A percentile compares a stretch with the other conserved stretches of the same genome.
phyloP scores from a whole-genome alignment of 2,888 invertebrate species.

The Portevinia maculata region DNA sequence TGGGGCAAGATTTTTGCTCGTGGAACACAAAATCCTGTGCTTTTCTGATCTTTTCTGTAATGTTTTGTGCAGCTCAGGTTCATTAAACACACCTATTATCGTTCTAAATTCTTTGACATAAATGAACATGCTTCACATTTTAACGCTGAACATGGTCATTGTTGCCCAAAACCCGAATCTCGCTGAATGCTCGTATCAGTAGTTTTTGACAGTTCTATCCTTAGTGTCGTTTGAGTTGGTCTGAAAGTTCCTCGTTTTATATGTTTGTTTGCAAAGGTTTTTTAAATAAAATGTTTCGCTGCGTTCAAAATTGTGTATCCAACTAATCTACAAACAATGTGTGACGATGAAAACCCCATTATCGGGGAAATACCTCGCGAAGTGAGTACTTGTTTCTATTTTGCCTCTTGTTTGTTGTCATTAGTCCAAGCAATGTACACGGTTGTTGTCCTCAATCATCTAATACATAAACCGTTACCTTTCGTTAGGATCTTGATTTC shows the following conservation, averaged over 20 bases:
- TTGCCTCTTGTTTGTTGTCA: background rate
- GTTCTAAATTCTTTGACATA: no score
- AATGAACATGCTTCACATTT: no score
- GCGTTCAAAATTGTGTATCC: background rate
- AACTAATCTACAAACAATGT: constrained; percentile 18
- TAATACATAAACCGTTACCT: constrained; percentile 14
- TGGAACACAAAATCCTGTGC: no score
- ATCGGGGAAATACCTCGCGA: constrained; percentile 16
- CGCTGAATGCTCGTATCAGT: background rate
- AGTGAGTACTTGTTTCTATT: constrained; percentile 58
- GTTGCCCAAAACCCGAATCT: no score
- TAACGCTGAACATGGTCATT: no score
- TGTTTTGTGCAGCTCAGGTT: no score
- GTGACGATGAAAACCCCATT: background rate
- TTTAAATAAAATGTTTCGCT: background rate
- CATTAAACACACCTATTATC: no score
- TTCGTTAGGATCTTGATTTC: constrained; percentile 67
- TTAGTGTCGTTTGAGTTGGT: no score
- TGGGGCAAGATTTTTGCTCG: no score
- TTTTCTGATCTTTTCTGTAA: no score
- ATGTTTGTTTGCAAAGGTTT: background rate
- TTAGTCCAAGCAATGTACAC: no score
- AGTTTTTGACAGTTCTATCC: background rate
- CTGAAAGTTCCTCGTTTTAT: background rate
- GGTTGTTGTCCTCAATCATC: background rate